Evolutionary conservation across 2,797 vertebrate genomes (phyloP).

Genomic region (Neopelma chrysocephalum): DNA sequence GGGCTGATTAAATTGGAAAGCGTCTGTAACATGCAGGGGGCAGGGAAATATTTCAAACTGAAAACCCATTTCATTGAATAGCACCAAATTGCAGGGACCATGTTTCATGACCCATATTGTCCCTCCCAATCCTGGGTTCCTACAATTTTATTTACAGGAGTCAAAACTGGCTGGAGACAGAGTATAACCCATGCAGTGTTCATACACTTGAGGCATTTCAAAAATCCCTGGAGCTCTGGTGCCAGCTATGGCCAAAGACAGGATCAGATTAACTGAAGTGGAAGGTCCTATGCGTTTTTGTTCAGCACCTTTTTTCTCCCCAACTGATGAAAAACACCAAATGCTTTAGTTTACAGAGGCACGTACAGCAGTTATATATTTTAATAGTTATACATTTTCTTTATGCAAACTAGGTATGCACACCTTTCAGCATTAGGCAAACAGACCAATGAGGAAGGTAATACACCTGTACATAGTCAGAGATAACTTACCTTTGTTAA

Average conservation of each 20-base stretch:
- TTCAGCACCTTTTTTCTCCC: background rate
- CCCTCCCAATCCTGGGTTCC: background rate
- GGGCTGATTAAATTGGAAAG: background rate
- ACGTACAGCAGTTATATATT: background rate
- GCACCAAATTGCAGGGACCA: background rate
- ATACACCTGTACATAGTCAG: rapidly evolving
- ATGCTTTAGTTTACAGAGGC: background rate
- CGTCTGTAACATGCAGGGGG: background rate
- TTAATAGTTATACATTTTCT: background rate
- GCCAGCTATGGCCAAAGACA: background rate
- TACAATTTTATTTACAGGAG: background rate
- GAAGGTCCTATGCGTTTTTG: background rate
- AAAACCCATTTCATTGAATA: background rate
- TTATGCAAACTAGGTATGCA: background rate
- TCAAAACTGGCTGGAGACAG: background rate
- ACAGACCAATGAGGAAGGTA: rapidly evolving
- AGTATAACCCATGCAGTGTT: background rate
- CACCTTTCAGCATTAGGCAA: background rate
- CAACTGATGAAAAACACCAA: background rate
- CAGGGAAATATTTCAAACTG: background rate
- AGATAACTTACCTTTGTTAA: constrained; percentile 64
- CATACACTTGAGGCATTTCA: background rate
- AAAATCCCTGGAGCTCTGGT: background rate
- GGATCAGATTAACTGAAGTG: background rate
- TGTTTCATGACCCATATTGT: background rate